A percentile compares a stretch with the other conserved stretches of the same genome.
phyloP scores from a whole-genome alignment of 2,888 invertebrate genomes.

The Andrena chrysosceles region DNA sequence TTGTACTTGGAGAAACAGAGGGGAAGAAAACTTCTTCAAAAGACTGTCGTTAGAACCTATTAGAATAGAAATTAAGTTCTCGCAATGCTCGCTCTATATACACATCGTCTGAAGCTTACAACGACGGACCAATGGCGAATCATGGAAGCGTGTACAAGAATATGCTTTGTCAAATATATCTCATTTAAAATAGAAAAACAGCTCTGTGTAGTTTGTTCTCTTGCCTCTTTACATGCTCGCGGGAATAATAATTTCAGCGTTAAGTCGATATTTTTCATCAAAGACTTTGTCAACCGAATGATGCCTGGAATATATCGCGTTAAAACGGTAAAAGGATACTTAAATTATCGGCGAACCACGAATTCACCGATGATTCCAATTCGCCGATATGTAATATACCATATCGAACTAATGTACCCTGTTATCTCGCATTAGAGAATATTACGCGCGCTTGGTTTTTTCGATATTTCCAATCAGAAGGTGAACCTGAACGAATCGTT shows the following conservation, averaged over 20 bases:
- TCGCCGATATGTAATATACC: slow-evolving; percentile 9
- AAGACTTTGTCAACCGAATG: slow-evolving; percentile 25
- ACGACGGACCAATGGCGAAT: slow-evolving; percentile 56
- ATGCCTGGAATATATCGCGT: background rate
- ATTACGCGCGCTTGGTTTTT: slow-evolving; percentile 14
- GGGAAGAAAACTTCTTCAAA: background rate
- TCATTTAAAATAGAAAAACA: slow-evolving; percentile 62
- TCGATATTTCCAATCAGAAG: slow-evolving; percentile 13
- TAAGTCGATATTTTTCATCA: slow-evolving; percentile 4
- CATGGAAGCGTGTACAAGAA: slow-evolving; percentile 65
- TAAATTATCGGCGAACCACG: slow-evolving; percentile 23
- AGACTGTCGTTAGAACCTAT: slow-evolving; percentile 15
- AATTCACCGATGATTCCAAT: slow-evolving; percentile 25
- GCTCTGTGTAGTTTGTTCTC: slow-evolving; percentile 40
- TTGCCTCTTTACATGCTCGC: slow-evolving; percentile 4
- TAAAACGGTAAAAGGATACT: slow-evolving; percentile 7
- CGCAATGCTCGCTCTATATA: slow-evolving; percentile 52
- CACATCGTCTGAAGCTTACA: slow-evolving; percentile 48
- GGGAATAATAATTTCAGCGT: slow-evolving; percentile 27
- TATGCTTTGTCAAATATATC: slow-evolving; percentile 60
- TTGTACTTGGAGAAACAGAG: slow-evolving; percentile 27
- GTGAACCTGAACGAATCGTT: slow-evolving; percentile 21
- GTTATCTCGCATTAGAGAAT: slow-evolving; percentile 47
- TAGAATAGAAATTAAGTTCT: slow-evolving; percentile 41
- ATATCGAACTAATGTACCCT: slow-evolving; percentile 69